Percentiles rank a stretch among this genome's conserved stretches.
phyloP scores from a whole-genome alignment of 2,797 vertebrate genomes.

The Cossypha niveicapilla region DNA sequence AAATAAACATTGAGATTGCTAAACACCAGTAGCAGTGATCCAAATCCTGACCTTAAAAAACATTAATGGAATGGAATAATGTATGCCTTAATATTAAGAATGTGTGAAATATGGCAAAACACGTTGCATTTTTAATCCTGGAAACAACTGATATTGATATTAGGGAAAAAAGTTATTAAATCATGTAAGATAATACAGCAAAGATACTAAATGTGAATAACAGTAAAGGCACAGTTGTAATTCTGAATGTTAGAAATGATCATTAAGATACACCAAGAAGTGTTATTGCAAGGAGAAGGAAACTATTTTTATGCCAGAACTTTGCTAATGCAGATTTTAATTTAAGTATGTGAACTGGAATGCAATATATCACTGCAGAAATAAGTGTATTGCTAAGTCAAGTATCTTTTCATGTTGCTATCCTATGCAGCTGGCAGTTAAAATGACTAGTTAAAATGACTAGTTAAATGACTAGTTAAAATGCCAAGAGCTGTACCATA shows the following conservation, averaged over 20 bases:
- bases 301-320: neutral
- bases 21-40: neutral
- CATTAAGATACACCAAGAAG: neutral
- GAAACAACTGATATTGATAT: neutral
- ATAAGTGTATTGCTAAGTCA: neutral
- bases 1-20: neutral
- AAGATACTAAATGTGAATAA: neutral
- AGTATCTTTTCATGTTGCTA: neutral
- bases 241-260: neutral
- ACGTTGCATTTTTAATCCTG: neutral
- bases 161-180: neutral
- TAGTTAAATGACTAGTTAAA: too few species aligned
- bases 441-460: too few species aligned
- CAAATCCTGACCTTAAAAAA: neutral
- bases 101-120: neutral
- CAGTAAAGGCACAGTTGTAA: neutral
- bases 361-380: neutral
- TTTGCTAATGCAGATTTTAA: neutral
- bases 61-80: neutral
- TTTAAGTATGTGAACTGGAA: neutral
- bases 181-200: neutral
- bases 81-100: neutral
- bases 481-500: neutral
- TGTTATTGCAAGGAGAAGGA: neutral
- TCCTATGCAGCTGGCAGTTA: neutral